Evolutionary conservation across 2,113 vertebrate genomes (phyloP).

Genomic region (Hyla sarda): DNA sequence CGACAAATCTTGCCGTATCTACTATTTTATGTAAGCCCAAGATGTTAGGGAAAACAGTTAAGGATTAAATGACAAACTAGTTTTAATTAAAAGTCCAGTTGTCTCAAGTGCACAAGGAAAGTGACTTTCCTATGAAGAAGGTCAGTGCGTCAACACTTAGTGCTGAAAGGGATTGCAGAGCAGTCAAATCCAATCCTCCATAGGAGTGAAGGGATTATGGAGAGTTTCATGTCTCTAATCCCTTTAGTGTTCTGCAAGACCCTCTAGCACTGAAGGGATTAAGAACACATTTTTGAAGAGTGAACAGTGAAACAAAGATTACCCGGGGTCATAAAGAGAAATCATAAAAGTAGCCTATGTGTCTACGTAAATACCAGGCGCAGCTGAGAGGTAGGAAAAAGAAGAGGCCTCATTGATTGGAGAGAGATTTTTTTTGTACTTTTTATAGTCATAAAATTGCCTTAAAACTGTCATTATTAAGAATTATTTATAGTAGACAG

Average conservation of each 20-base stretch:
- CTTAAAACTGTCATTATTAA: neutral
- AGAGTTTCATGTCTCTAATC: conserved; percentile 56
- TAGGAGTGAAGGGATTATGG: conserved; percentile 40
- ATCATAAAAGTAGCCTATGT: neutral
- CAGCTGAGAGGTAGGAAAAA: neutral
- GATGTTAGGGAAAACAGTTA: neutral
- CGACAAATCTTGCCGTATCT: neutral
- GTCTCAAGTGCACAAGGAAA: neutral
- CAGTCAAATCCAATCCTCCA: conserved; percentile 26
- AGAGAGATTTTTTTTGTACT: neutral
- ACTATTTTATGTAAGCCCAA: neutral
- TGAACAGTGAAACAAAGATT: conserved; percentile 52
- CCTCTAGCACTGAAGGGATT: conserved; percentile 52
- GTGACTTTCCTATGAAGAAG: conserved; percentile 46
- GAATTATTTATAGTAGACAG: neutral
- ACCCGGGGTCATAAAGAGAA: conserved; percentile 40
- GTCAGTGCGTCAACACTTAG: conserved; percentile 16
- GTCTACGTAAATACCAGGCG: neutral
- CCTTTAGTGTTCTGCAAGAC: conserved; percentile 54
- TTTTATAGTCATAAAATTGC: neutral
- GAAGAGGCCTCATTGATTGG: neutral
- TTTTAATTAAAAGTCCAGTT: conserved; percentile 1
- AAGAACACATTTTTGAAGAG: conserved; percentile 52
- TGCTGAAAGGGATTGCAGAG: conserved; percentile 30
- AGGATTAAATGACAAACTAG: conserved; percentile 13